These are phyloP conservation scores for Coturnix japonica DNA, from an alignment of 2,113 vertebrate genomes.

Conservation along the genomic window DNA sequence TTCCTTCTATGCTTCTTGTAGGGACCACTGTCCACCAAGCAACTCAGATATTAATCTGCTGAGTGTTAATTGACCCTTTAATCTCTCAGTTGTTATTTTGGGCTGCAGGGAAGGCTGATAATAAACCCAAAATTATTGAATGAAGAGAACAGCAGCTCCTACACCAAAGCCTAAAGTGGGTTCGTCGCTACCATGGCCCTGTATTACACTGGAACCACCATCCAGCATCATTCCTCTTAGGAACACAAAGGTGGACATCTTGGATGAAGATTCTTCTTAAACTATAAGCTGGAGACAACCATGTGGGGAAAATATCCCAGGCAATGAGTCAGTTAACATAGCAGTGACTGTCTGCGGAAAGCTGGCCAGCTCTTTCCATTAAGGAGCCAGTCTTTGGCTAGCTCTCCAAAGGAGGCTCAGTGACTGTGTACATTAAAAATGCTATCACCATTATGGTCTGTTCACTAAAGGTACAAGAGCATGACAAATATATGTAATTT, in stretches of 20 bases:
- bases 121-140: slow-evolving; percentile 42
- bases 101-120: slow-evolving; percentile 5
- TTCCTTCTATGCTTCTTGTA: slow-evolving; percentile 14
- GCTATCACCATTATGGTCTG: slow-evolving; percentile 75
- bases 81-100: slow-evolving; percentile 50
- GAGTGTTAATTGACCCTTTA: slow-evolving; percentile 42
- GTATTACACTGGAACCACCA: fast-evolving
- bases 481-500: slow-evolving; percentile 87
- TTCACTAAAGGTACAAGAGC: slow-evolving; percentile 84
- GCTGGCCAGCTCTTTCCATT: slow-evolving; percentile 2
- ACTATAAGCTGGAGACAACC: background rate
- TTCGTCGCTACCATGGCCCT: background rate
- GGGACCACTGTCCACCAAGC: background rate
- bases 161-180: background rate
- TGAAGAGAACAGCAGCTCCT: background rate
- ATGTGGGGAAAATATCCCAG: background rate
- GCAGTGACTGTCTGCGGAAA: slow-evolving; percentile 1
- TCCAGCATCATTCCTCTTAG: background rate
- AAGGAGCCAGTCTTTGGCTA: slow-evolving; percentile 14
- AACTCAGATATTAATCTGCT: slow-evolving; percentile 46
- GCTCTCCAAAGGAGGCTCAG: slow-evolving; percentile 45
- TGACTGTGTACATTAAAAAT: slow-evolving; percentile 73
- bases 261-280: background rate
- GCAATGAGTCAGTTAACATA: background rate
- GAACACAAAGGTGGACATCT: background rate